phyloP scores from a whole-genome alignment of 2,113 vertebrate genomes.

The Nesoenas mayeri region DNA sequence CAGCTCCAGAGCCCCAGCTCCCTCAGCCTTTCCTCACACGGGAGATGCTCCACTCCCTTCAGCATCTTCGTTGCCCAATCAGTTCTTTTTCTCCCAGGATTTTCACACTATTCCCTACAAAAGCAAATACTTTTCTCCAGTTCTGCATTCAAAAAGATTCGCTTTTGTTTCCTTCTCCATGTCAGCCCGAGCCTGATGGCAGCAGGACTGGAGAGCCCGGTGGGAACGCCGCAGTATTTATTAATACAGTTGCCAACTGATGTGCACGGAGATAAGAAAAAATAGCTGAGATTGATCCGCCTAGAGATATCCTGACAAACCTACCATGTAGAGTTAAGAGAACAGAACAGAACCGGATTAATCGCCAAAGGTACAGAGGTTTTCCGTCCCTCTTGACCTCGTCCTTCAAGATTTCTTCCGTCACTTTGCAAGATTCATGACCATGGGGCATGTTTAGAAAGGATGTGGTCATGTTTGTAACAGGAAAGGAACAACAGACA shows the following conservation, averaged over 20 bases:
- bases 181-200: neutral
- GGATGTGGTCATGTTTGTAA: too few species aligned
- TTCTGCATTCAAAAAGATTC: neutral
- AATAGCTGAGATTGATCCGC: neutral
- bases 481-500: too few species aligned
- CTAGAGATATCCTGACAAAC: neutral
- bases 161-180: neutral
- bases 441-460: neutral
- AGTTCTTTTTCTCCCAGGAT: neutral
- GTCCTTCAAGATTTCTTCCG: neutral
- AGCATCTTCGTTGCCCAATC: neutral
- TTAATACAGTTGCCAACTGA: neutral
- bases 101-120: neutral
- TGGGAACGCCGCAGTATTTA: neutral
- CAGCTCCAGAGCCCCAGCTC: too few species aligned
- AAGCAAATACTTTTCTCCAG: neutral
- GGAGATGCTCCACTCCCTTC: too few species aligned
- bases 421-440: neutral
- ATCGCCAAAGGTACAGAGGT: neutral
- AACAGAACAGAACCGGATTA: neutral
- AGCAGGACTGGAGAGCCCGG: neutral
- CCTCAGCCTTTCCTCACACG: too few species aligned
- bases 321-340: neutral
- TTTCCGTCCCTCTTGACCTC: neutral
- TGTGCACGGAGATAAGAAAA: neutral